Evolutionary conservation across 2,888 invertebrate species (phyloP).

Genomic region (Pheosia gnoma): DNA sequence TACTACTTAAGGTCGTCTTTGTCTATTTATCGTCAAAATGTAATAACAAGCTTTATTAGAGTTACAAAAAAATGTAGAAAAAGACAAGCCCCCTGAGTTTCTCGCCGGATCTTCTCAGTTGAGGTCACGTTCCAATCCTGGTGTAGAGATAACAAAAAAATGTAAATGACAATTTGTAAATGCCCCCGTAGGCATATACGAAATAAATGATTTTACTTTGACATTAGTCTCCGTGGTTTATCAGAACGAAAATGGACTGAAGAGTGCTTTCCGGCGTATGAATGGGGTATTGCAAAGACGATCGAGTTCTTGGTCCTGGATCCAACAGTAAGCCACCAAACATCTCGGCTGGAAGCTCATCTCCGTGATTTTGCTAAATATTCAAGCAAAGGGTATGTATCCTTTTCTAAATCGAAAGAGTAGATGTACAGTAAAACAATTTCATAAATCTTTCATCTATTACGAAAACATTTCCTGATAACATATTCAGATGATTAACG

Average conservation of each 20-base stretch:
- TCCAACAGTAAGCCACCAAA: constrained; percentile 46
- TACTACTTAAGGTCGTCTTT: no score
- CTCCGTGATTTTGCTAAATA: constrained; percentile 54
- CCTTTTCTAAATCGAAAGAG: constrained; percentile 49
- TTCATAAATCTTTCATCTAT: background rate
- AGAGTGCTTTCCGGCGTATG: constrained; percentile 45
- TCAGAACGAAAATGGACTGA: constrained; percentile 54
- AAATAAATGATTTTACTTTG: no score
- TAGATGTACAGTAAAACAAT: no score
- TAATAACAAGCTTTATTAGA: no score
- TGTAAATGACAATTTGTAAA: no score
- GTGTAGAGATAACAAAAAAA: no score
- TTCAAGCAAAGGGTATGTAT: constrained; percentile 64
- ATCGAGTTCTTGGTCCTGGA: constrained; percentile 57
- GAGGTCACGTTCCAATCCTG: no score
- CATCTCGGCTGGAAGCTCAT: constrained; percentile 50
- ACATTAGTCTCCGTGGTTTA: constrained; percentile 13
- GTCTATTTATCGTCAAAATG: no score
- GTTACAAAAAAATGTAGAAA: no score
- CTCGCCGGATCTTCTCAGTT: no score
- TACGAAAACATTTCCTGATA: constrained; percentile 1
- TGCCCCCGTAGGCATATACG: no score
- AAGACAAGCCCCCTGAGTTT: no score
- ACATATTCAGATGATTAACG: constrained; percentile 53
- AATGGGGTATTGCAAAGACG: constrained; percentile 56